Base-by-base conservation (phyloP, 2,888 invertebrate genomes). In the Eupithecia pulchellata region DNA sequence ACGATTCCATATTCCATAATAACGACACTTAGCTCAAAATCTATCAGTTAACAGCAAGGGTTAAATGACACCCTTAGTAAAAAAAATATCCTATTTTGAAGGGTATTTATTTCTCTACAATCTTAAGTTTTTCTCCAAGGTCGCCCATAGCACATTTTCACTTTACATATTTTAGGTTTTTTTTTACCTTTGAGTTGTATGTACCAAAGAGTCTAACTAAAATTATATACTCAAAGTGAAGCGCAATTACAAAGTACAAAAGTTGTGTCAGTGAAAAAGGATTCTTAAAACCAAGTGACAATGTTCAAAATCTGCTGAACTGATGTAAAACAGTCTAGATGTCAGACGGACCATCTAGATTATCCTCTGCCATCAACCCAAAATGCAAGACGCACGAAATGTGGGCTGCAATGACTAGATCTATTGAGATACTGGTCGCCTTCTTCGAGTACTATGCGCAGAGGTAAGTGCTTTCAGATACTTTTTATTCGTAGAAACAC, bases 371-470 rank as follows among this genome's bases (percentile, higher is more conserved):
- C 69, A 77, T 88, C 74, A 85, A 84, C 73, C 86, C 94, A 93
- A 91, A 92, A 93, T 94, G 94, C 91, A 93, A 92, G 87, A 89
- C 92, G 69, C 91, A 95, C 91, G 95, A 95, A 92, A 97, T 97
- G 97, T 97, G 97, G 97, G 96, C 97, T 79, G 96, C 97, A 75
- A 97, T 97, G 95, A 96, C 97, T 79, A 95, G 97, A 85, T 97
- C 97, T 75, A 95, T 97, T 89, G 97, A 97, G 94, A 97, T 97
- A 86, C 95, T 97, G 85, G 97, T 97, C 76, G 97, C 97, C 67
- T 96, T 97, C 95, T 97, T 97, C 95, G 97, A 97, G 89, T 97
- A 97, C 88, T 97, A 97, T 92, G 96, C 96, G 73, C 95, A 96
- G 83, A 96, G 96, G 96, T 96, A 95, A 95, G 91, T 77, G n/a